These are phyloP conservation scores for Manis pentadactyla DNA, from an alignment of 2,797 vertebrate genomes.

Conservation along the genomic window DNA sequence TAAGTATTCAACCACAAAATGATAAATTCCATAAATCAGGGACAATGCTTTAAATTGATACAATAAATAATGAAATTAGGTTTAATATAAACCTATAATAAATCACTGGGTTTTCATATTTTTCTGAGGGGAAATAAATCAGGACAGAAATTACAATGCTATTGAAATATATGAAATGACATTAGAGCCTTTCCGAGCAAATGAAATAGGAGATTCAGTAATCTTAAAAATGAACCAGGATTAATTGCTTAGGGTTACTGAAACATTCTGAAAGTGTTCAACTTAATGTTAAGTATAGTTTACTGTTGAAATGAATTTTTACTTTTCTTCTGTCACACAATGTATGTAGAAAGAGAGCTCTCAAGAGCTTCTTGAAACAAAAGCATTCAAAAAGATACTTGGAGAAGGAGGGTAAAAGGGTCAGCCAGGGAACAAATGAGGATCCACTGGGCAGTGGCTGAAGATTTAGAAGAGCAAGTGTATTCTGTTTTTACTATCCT, in stretches of 20 bases:
- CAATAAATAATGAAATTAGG: too few species aligned
- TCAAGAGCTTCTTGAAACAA: conserved; percentile 72
- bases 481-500: conserved; percentile 67
- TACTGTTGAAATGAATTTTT: conserved; percentile 41
- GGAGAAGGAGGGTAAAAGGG: neutral
- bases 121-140: conserved; percentile 31
- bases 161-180: conserved; percentile 47
- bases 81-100: too few species aligned
- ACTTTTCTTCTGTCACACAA: conserved; percentile 37
- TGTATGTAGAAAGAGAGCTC: conserved; percentile 17
- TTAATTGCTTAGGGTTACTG: neutral
- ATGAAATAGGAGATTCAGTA: conserved; percentile 19
- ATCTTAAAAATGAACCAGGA: conserved; percentile 64
- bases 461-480: conserved; percentile 71
- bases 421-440: conserved; percentile 51
- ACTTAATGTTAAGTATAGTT: conserved; percentile 49
- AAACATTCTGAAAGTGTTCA: conserved; percentile 59
- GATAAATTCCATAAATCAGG: too few species aligned
- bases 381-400: conserved; percentile 16
- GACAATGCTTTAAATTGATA: too few species aligned
- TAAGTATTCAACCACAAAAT: too few species aligned
- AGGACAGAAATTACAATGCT: conserved; percentile 16
- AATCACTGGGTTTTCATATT: conserved; percentile 7
- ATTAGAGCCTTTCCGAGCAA: conserved; percentile 44
- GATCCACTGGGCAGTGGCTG: conserved; percentile 66